A percentile compares a stretch with the other conserved stretches of the same genome.
These are phyloP conservation scores for Dromiciops gliroides DNA, from an alignment of 2,113 vertebrate genomes.

Conservation along the genomic window DNA sequence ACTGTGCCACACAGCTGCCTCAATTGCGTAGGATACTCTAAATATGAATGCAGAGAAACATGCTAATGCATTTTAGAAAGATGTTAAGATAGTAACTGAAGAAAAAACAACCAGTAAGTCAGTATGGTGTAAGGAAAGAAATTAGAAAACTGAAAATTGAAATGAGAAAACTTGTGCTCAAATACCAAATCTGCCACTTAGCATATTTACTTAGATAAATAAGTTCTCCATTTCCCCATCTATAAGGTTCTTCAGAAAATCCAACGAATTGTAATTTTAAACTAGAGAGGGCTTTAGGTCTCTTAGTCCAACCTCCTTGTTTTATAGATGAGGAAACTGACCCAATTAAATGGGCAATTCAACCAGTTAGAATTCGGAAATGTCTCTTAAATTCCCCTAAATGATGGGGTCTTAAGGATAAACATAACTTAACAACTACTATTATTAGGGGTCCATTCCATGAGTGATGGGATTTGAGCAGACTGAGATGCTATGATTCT, in stretches of 20 bases:
- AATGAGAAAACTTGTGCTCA: not conserved
- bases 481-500: not conserved
- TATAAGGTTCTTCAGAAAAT: not conserved
- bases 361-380: not conserved
- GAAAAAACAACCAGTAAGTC: not conserved
- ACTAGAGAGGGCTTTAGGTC: not conserved
- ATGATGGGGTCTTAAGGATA: not conserved
- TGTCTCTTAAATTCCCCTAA: not conserved
- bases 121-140: not conserved
- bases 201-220: not conserved
- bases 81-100: not conserved
- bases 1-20: too few species aligned
- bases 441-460: not conserved
- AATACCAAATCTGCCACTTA: not conserved
- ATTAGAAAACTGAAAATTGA: not conserved
- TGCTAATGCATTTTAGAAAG: not conserved
- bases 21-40: not conserved
- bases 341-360: not conserved
- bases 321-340: not conserved
- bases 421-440: not conserved
- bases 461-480: not conserved
- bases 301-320: not conserved
- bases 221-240: not conserved
- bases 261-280: not conserved
- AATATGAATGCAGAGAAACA: not conserved